A percentile compares a stretch with the other conserved stretches of the same genome.
Conservation (phyloP, 2,888 invertebrate species). For the Crocallis elinguaria region DNA sequence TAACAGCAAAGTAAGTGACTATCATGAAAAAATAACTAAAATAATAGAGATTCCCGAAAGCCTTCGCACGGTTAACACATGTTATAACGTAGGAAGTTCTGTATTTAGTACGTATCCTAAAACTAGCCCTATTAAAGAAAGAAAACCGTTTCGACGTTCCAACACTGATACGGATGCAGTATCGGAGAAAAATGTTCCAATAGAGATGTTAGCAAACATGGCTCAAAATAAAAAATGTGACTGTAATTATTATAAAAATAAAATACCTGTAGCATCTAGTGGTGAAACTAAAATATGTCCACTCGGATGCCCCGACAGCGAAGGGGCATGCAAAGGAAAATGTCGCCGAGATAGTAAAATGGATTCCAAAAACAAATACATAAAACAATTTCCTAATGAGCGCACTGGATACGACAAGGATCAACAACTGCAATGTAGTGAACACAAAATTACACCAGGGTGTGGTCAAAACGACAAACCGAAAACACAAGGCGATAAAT, state of each 20-base stretch:
- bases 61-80: slow-evolving; percentile 31
- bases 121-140: slow-evolving; percentile 39
- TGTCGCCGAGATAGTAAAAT: too few relatives aligned
- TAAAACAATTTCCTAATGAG: too few relatives aligned
- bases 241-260: slow-evolving; percentile 16
- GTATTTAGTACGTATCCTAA: slow-evolving; percentile 62
- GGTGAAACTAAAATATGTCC: too few relatives aligned
- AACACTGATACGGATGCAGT: slow-evolving; percentile 56
- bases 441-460: not conserved
- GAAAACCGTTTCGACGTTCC: slow-evolving; percentile 53
- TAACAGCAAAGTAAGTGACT: slow-evolving; percentile 21
- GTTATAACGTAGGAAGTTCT: slow-evolving; percentile 19
- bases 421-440: too few relatives aligned
- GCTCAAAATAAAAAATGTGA: slow-evolving; percentile 8
- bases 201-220: not conserved
- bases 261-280: too few relatives aligned
- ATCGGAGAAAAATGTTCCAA: not conserved
- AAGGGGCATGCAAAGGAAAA: too few relatives aligned
- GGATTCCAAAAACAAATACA: too few relatives aligned
- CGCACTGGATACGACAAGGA: too few relatives aligned
- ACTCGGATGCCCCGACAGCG: too few relatives aligned
- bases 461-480: not conserved
- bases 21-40: not conserved
- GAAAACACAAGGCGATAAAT: not conserved
- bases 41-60: not conserved